Evolutionary conservation across 1,140 invertebrate species (phyloP), one percentile per base, ranked within the genome.

Genomic region (Antheraea mylitta): DNA sequence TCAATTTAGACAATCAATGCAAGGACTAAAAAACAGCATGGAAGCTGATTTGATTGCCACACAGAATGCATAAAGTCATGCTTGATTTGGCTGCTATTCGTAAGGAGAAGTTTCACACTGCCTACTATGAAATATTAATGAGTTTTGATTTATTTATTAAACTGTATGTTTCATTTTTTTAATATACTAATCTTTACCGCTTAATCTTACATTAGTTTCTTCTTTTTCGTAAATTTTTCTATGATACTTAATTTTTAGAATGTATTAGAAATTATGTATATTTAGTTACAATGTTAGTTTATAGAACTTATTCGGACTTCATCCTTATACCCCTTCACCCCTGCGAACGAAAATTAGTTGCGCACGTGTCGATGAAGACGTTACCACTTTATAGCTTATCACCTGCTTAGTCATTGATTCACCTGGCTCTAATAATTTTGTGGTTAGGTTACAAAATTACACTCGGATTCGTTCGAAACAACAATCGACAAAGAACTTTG

Each of bases 291-390:
- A 42, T 42, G 11, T 42, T 42, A 16, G 11, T 13, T 53, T 6
- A 53, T n/a, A 16, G 45, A 13, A 53, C 16, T 53, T 53, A 53
- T 53, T 53, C 11, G 42, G n/a, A 65, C 64, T 16, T 7, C 38
- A 11, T 19, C 64, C 42, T 65, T 65, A 65, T 67, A 53, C 45
- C 45, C 16, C 9, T 6, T 53, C 45, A 53, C 45, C 45, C 45
- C 45, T 53, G 66, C 69, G 74, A 76, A 72, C 69, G 66, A 69
- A 65, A 71, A 79, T 85, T 85, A 75, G 82, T 73, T 77, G 70
- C 81, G 86, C 85, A 85, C 86, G 83, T 74, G 83, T 70, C 79
- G 62, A 85, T 81, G 74, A 79, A 86, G 84, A 79, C 73, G 71
- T 83, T 76, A 81, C 53, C 63, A 64, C 70, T 69, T 63, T 69